These are phyloP conservation scores for Drymodes brunneopygia DNA, from an alignment of 2,113 vertebrate genomes.

Conservation along the genomic window DNA sequence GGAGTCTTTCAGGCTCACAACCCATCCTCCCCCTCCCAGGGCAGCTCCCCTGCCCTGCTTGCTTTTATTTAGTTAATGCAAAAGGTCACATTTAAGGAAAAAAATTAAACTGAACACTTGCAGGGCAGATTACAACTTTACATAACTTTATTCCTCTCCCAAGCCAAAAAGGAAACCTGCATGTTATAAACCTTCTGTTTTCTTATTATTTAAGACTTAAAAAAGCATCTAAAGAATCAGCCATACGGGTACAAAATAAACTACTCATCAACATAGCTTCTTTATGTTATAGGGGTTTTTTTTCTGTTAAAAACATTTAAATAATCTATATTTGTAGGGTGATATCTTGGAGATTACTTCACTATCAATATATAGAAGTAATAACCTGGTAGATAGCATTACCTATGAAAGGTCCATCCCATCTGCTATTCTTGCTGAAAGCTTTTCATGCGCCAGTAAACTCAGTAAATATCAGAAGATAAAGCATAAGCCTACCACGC, in stretches of 20 bases:
- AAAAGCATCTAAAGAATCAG: conserved; percentile 57
- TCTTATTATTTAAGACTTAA: conserved; percentile 64
- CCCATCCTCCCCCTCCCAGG: rapidly evolving
- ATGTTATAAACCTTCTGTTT: conserved; percentile 11
- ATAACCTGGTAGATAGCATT: conserved; percentile 87
- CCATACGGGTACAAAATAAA: conserved; percentile 63
- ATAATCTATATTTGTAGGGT: conserved; percentile 83
- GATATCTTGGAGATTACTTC: conserved; percentile 86
- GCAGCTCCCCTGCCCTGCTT: neutral
- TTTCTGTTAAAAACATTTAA: conserved; percentile 78
- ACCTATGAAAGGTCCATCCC: conserved; percentile 86
- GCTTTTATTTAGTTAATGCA: conserved; percentile 32
- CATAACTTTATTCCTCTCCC: conserved; percentile 9
- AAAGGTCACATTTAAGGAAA: conserved; percentile 59
- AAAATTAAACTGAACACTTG: conserved; percentile 44
- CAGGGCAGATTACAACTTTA: conserved; percentile 47
- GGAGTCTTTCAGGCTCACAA: neutral
- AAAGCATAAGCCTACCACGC: conserved; percentile 85
- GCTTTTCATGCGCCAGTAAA: conserved; percentile 89
- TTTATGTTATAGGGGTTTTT: neutral
- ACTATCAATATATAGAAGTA: conserved; percentile 88
- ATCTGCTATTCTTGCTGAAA: conserved; percentile 87
- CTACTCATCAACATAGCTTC: conserved; percentile 63
- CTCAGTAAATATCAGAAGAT: conserved; percentile 90
- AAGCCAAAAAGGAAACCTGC: conserved; percentile 13